phyloP scores from a whole-genome alignment of 2,888 invertebrate species.

The Micropterix aruncella region DNA sequence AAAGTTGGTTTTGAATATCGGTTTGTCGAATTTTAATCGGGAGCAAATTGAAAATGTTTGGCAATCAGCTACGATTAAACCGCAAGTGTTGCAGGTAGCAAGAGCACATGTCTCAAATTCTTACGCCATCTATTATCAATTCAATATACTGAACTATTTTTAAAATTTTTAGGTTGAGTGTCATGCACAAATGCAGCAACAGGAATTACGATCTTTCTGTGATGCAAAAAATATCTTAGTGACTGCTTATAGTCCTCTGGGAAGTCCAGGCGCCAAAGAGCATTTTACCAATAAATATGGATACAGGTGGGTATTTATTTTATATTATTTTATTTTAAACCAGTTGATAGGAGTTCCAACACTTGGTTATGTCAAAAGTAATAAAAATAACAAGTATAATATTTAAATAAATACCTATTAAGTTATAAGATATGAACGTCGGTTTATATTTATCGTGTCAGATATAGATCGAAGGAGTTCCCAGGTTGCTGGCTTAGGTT shows the following conservation, averaged over 20 bases:
- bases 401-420: no score
- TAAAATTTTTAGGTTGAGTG: constrained; percentile 47
- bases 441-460: no score
- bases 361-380: no score
- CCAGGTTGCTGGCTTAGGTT: no score
- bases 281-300: constrained; percentile 49
- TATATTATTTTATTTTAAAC: no score
- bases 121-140: constrained; percentile 21
- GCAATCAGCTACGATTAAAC: constrained; percentile 45
- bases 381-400: no score
- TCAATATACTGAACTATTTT: constrained; percentile 13
- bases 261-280: constrained; percentile 52
- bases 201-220: constrained; percentile 46
- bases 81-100: constrained; percentile 49
- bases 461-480: no score
- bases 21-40: constrained; percentile 67
- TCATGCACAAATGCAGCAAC: constrained; percentile 65
- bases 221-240: constrained; percentile 43
- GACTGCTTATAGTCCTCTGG: constrained; percentile 59
- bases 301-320: no score
- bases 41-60: constrained; percentile 51
- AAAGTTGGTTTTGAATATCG: constrained; percentile 54
- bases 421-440: no score
- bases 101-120: constrained; percentile 10
- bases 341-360: no score